These are phyloP conservation scores for Cephus spinipes DNA, from an alignment of 2,888 invertebrate species.

Conservation along the genomic window DNA sequence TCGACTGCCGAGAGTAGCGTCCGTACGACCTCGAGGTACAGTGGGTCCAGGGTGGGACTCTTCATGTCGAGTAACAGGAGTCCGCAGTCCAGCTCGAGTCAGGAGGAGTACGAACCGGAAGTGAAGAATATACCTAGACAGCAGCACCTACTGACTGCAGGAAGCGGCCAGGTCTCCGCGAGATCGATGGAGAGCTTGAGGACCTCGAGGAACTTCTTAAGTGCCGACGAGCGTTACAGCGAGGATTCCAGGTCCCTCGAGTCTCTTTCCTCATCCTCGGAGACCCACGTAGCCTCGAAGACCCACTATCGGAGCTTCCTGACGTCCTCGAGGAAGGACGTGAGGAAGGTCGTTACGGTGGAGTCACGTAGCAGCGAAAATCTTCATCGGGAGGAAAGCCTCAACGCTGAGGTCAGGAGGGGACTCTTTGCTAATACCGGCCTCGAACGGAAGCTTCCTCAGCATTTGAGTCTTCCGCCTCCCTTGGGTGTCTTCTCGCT, in stretches of 20 bases:
- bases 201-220: conserved; percentile 69
- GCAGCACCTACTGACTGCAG: conserved; percentile 51
- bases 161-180: conserved; percentile 68
- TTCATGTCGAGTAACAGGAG: conserved; percentile 70
- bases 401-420: conserved; percentile 75
- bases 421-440: conserved; percentile 76
- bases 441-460: conserved; percentile 72
- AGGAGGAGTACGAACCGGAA: conserved; percentile 76
- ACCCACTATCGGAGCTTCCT: conserved; percentile 74
- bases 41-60: conserved; percentile 70
- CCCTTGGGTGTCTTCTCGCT: conserved; percentile 72
- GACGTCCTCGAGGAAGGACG: conserved; percentile 76
- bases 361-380: conserved; percentile 74
- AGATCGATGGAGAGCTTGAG: conserved; percentile 80
- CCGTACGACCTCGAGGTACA: conserved; percentile 58
- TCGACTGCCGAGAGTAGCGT: conserved; percentile 38
- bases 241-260: conserved; percentile 61
- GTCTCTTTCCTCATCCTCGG: conserved; percentile 66
- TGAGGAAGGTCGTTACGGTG: conserved; percentile 68
- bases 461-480: conserved; percentile 79
- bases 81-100: conserved; percentile 77
- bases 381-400: conserved; percentile 69
- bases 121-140: conserved; percentile 62
- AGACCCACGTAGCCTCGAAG: conserved; percentile 70
- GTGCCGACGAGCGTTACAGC: conserved; percentile 58